Percentiles rank a stretch among this genome's conserved stretches.
Conservation (phyloP, 2,113 vertebrate genomes). For the Bufo gargarizans region DNA sequence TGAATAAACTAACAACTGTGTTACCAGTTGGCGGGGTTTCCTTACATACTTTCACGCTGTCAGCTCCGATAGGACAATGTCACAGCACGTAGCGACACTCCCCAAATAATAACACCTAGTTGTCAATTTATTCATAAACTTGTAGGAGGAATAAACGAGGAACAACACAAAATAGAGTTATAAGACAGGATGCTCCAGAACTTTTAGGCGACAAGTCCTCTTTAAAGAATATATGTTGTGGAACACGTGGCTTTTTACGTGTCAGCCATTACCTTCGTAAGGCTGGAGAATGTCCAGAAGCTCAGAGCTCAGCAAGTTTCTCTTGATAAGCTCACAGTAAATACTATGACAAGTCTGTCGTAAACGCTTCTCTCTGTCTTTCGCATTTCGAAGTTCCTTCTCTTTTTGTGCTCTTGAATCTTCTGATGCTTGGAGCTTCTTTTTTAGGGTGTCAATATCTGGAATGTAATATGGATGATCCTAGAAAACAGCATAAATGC, state of each 20-base stretch:
- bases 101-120: no score
- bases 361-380: constrained; percentile 58
- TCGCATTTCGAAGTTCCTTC: constrained; percentile 57
- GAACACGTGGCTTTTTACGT: neutral
- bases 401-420: constrained; percentile 52
- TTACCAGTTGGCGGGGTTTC: no score
- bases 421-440: constrained; percentile 46
- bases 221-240: no score
- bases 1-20: no score
- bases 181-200: no score
- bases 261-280: constrained; percentile 51
- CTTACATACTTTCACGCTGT: no score
- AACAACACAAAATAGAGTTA: no score
- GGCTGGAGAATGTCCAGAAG: constrained; percentile 52
- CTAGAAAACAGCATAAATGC: constrained; percentile 3
- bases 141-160: no score
- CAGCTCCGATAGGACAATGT: no score
- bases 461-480: constrained; percentile 53
- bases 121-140: no score
- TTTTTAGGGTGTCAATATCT: constrained; percentile 54
- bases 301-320: constrained; percentile 52
- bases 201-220: no score
- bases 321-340: constrained; percentile 52
- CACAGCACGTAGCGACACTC: no score
- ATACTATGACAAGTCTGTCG: constrained; percentile 48